Conservation (phyloP, 64 coral and sea anemone genomes). For the Orbicella faveolata region DNA sequence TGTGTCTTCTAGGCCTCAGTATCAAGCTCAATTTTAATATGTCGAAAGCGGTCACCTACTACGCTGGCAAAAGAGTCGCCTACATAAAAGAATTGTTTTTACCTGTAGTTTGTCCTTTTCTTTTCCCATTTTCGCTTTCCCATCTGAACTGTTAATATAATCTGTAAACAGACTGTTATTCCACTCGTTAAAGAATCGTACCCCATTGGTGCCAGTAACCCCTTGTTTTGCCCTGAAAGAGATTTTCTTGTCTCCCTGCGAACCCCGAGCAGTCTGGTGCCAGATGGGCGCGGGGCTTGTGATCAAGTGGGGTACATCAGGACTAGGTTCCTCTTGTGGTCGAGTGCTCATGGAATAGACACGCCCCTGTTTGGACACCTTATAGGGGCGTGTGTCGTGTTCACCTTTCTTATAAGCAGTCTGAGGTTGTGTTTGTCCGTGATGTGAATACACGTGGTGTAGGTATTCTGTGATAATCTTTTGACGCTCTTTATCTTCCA, state of each 20-base stretch:
- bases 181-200: conserved; percentile 85
- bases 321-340: neutral
- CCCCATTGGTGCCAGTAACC: conserved; percentile 18
- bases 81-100: neutral
- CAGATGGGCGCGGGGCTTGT: conserved; percentile 66
- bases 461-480: conserved; percentile 91
- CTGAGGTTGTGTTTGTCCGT: neutral
- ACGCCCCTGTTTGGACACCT: conserved; percentile 52
- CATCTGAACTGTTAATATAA: conserved; percentile 84
- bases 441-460: conserved; percentile 50
- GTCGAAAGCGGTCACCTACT: too few relatives aligned
- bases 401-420: neutral
- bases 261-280: conserved; percentile 11
- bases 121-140: conserved; percentile 17
- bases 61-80: too few relatives aligned
- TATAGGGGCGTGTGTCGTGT: conserved; percentile 8
- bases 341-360: conserved; percentile 54
- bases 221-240: conserved; percentile 21
- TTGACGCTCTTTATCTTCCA: conserved; percentile 70
- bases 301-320: conserved; percentile 26
- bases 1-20: too few relatives aligned
- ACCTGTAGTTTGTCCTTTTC: conserved; percentile 72
- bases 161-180: conserved; percentile 74
- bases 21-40: too few relatives aligned
- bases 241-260: conserved; percentile 51